These are phyloP conservation scores for Glossosoma conforme DNA, from an alignment of 1,140 invertebrate species.

Conservation along the genomic window DNA sequence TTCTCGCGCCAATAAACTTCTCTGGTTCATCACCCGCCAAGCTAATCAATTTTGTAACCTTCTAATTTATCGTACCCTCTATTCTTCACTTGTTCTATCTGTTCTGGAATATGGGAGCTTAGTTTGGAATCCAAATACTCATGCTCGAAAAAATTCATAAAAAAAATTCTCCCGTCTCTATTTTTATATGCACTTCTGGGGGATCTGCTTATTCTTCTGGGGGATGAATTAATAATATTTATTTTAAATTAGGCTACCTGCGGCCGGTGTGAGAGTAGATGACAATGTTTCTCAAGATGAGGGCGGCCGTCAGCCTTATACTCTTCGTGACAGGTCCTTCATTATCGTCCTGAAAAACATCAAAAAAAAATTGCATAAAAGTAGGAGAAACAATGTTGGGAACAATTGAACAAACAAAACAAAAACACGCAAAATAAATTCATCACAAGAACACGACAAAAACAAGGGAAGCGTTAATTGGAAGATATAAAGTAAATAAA, in stretches of 20 bases:
- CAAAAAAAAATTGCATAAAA: slow-evolving; percentile 4
- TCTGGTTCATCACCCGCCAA: no score
- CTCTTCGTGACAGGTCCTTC: slow-evolving; percentile 99
- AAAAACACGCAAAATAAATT: slow-evolving; percentile 4
- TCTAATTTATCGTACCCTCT: no score
- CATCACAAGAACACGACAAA: background rate
- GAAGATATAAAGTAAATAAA: no score
- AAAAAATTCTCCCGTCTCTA: no score
- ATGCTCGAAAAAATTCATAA: no score
- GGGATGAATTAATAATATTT: slow-evolving; percentile 8
- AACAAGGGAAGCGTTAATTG: background rate
- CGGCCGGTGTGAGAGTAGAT: slow-evolving; percentile 87
- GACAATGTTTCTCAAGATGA: slow-evolving; percentile 95
- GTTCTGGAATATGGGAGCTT: no score
- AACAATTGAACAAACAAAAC: slow-evolving; percentile 21
- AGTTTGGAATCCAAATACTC: no score
- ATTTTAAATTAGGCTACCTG: slow-evolving; percentile 66
- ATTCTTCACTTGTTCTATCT: no score
- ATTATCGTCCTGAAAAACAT: slow-evolving; percentile 84
- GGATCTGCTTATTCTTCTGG: no score
- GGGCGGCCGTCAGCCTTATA: slow-evolving; percentile 91
- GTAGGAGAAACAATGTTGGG: slow-evolving; percentile 3
- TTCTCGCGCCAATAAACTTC: no score
- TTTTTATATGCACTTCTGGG: no score
- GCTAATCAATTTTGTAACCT: no score